These are phyloP conservation scores for Scatophagus argus DNA, from an alignment of 2,113 vertebrate species.

Conservation along the genomic window DNA sequence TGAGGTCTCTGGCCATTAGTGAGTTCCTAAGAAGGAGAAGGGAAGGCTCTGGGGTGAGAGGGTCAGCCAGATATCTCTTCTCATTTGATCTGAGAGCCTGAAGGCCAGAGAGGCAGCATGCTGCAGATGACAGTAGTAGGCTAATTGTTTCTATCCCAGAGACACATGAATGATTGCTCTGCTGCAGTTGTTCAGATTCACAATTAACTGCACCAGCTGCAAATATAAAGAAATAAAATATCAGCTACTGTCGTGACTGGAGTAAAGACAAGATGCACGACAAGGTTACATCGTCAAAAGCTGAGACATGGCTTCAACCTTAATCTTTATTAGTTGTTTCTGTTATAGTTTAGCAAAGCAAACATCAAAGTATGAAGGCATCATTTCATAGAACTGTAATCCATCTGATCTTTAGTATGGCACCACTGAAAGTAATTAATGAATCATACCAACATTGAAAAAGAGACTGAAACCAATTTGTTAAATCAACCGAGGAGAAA, in stretches of 20 bases:
- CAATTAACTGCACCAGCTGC: slow-evolving; percentile 10
- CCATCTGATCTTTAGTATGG: slow-evolving; percentile 80
- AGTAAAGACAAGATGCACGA: slow-evolving; percentile 34
- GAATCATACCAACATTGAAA: slow-evolving; percentile 66
- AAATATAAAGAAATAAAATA: slow-evolving; percentile 22
- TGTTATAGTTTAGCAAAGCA: slow-evolving; percentile 87
- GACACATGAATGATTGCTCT: slow-evolving; percentile 43
- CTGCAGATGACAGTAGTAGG: slow-evolving; percentile 61
- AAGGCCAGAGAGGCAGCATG: slow-evolving; percentile 44
- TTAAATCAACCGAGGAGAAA: slow-evolving; percentile 49
- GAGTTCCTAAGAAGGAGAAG: slow-evolving; percentile 23
- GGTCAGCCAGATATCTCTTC: slow-evolving; percentile 52
- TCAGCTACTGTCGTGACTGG: neutral
- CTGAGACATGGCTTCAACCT: slow-evolving; percentile 70
- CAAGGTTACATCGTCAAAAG: slow-evolving; percentile 43
- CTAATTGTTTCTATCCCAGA: slow-evolving; percentile 64
- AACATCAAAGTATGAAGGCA: slow-evolving; percentile 89
- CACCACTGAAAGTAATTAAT: slow-evolving; percentile 78
- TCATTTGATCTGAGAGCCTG: slow-evolving; percentile 52
- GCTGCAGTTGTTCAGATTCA: slow-evolving; percentile 40
- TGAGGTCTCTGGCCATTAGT: slow-evolving; percentile 46
- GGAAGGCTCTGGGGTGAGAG: slow-evolving; percentile 31
- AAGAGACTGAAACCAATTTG: slow-evolving; percentile 47
- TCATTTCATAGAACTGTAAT: slow-evolving; percentile 79
- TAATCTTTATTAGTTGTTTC: slow-evolving; percentile 84